Conservation (phyloP, 2,888 invertebrate genomes). For the Proisotoma minuta region DNA sequence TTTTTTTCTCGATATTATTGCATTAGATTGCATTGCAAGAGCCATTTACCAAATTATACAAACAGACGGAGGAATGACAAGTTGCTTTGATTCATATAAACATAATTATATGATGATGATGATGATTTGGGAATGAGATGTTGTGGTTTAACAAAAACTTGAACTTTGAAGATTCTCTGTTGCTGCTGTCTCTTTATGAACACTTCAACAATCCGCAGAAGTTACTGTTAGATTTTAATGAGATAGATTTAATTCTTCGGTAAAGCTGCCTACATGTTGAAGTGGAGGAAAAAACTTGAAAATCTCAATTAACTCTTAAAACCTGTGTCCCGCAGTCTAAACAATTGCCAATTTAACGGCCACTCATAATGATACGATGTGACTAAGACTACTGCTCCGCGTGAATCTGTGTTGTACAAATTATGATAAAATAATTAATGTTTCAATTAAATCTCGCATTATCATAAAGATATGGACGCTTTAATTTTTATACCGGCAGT, state of each 20-base stretch:
- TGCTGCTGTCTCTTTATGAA: neutral
- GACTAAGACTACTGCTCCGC: neutral
- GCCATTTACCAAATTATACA: neutral
- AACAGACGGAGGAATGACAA: neutral
- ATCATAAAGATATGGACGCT: no score
- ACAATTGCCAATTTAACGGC: slow-evolving; percentile 2
- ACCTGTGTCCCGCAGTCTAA: neutral
- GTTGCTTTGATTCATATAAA: neutral
- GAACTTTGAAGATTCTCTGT: neutral
- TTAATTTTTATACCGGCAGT: no score
- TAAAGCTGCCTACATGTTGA: neutral
- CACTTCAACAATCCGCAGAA: neutral
- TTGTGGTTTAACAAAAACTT: neutral
- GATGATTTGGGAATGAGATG: neutral
- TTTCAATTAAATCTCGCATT: slow-evolving; percentile 3
- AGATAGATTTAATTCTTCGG: neutral
- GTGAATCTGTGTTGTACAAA: neutral
- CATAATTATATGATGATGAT: no score
- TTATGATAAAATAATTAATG: slow-evolving; percentile 4
- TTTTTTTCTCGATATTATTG: neutral
- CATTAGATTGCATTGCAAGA: no score
- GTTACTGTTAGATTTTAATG: slow-evolving; percentile 6
- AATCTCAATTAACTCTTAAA: slow-evolving; percentile 1
- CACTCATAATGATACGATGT: neutral
- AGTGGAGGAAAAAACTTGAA: slow-evolving; percentile 1